These are phyloP conservation scores for Zaprionus ghesquierei DNA, from an alignment of 1,140 invertebrate genomes.

Conservation along the genomic window DNA sequence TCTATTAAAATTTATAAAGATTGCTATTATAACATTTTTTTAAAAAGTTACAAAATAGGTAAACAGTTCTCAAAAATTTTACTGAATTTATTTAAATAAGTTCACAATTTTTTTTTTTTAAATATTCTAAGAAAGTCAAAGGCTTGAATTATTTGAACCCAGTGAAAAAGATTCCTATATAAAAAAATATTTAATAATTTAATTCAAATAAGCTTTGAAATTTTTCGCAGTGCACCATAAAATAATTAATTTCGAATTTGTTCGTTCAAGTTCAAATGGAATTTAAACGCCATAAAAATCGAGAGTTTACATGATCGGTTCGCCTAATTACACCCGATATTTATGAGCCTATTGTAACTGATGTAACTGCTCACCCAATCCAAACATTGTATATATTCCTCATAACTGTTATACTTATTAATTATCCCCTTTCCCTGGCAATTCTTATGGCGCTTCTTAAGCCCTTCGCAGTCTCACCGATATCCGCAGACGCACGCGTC, in stretches of 20 bases:
- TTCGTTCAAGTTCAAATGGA: neutral
- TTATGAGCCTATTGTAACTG: neutral
- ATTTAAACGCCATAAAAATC: neutral
- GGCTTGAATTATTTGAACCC: too few relatives aligned
- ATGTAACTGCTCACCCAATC: neutral
- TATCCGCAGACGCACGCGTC: slow-evolving; percentile 23
- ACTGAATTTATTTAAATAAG: too few relatives aligned
- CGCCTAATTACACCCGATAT: neutral
- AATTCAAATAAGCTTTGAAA: too few relatives aligned
- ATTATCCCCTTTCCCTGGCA: neutral
- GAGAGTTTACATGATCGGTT: neutral
- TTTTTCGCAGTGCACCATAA: neutral
- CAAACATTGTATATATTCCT: neutral
- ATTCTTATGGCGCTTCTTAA: neutral
- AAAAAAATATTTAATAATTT: too few relatives aligned
- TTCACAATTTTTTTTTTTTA: too few relatives aligned
- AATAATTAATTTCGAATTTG: neutral
- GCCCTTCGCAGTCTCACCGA: slow-evolving; percentile 11
- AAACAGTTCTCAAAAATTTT: too few relatives aligned
- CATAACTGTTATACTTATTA: neutral
- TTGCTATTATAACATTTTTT: too few relatives aligned
- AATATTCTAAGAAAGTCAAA: too few relatives aligned
- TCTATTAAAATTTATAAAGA: too few relatives aligned
- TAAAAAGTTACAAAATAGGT: too few relatives aligned
- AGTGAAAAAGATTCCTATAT: too few relatives aligned